These are phyloP conservation scores for Exephanes ischioxanthus DNA, from an alignment of 2,888 invertebrate genomes.

Conservation along the genomic window DNA sequence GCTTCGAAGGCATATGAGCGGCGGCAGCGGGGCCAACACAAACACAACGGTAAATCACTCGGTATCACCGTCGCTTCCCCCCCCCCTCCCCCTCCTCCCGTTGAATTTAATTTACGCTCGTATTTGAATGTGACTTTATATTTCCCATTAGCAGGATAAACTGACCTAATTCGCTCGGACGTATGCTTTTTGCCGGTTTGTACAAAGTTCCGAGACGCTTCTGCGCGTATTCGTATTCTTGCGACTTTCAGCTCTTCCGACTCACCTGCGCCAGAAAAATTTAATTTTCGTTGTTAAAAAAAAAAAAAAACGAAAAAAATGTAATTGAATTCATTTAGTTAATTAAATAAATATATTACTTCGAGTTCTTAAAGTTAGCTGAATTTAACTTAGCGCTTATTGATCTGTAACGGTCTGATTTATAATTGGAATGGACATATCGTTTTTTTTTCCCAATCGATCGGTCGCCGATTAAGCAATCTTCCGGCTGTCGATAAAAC, in stretches of 20 bases:
- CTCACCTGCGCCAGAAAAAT: neutral
- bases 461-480: constrained; percentile 6
- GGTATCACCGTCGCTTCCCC: constrained; percentile 73
- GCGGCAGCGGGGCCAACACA: constrained; percentile 70
- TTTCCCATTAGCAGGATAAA: constrained; percentile 83
- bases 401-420: neutral
- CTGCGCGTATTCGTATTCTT: neutral
- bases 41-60: constrained; percentile 81
- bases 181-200: constrained; percentile 21
- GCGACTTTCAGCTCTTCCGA: neutral
- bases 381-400: neutral
- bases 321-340: no score
- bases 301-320: neutral
- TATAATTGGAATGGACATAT: neutral
- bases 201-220: constrained; percentile 19
- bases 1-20: constrained; percentile 75
- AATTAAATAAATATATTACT: no score
- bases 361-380: no score
- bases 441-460: neutral
- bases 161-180: constrained; percentile 79
- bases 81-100: constrained; percentile 48
- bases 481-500: constrained; percentile 23
- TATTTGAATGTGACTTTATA: constrained; percentile 81
- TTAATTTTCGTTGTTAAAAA: neutral
- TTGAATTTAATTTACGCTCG: constrained; percentile 81